Base-by-base conservation (phyloP, 2,888 invertebrate species). In the Nowickia ferox region DNA sequence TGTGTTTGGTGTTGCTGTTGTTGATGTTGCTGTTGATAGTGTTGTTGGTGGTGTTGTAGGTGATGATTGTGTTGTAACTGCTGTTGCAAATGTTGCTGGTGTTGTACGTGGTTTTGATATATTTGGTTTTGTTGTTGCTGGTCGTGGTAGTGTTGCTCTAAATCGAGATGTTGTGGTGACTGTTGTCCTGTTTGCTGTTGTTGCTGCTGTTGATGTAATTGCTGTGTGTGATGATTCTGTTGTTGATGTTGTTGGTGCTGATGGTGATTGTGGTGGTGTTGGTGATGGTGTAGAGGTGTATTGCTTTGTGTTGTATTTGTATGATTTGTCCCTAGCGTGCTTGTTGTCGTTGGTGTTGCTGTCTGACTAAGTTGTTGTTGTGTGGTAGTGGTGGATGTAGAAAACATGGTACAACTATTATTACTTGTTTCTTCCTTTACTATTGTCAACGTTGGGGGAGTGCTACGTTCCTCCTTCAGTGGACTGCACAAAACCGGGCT, bases 361-460 rank as follows among this genome's bases (percentile, higher is more conserved):
- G 88, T 88, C 84, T 90, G 89, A 88, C 88, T 89, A 89, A 89
- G 89, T 88, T 89, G 88, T 84, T 88, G 88, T 88, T 79, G 87
- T 84, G 86, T 84, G 84, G 88, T 87, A 83, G 87, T 87, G 89
- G 89, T 88, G 88, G 88, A 89, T 89, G 91, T 90, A 89, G 92
- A 90, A 89, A 92, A 93, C 93, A 93, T 93, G 89, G 92, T 93
- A 92, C 92, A 92, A 90, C 95, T 95, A 92, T 95, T 95, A 93
- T 96, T 96, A 93, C 95, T 96, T 91, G 95, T 95, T 92, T 96
- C 96, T 93, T 96, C 96, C 90, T 96, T 96, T 91, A 95, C 94
- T 88, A 95, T 94, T 46, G 91, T 86, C 87, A 93, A 89, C 88
- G 95, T 95, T 71, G 96, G 96, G 82, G 96, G 96, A 80, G 95